phyloP scores from a whole-genome alignment of 53 echinoderm and acorn worm species.

The Temnopleurus reevesii region DNA sequence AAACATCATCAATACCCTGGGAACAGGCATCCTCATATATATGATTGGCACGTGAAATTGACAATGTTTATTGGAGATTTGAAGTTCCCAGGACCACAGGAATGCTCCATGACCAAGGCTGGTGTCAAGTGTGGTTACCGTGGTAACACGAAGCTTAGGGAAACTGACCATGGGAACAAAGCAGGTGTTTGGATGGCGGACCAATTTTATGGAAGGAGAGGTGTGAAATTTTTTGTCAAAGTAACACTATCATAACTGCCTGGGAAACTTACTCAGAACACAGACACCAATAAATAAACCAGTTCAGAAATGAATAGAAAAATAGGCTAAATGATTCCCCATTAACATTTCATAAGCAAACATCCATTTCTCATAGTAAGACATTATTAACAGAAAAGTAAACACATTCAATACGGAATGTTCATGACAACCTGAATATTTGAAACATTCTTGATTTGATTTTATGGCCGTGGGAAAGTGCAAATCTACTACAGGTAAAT shows the following conservation, averaged over 20 bases:
- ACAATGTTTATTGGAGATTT: neutral
- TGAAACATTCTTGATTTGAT: neutral
- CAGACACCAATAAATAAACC: no score
- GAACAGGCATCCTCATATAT: conserved; percentile 8
- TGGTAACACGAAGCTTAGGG: neutral
- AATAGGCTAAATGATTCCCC: no score
- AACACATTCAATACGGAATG: no score
- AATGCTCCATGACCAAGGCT: neutral
- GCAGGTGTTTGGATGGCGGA: neutral
- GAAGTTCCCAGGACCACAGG: conserved; percentile 7
- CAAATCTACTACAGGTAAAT: neutral
- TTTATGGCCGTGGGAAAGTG: neutral
- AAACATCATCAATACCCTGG: conserved; percentile 12
- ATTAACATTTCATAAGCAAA: neutral
- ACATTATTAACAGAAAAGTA: no score
- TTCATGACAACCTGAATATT: neutral
- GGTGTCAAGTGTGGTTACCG: conserved; percentile 1
- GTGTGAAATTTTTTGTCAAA: no score
- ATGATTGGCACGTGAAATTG: conserved; percentile 29
- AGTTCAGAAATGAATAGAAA: no score
- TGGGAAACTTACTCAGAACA: no score
- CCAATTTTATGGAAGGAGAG: no score
- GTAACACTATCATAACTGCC: no score
- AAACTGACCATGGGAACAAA: conserved; percentile 22
- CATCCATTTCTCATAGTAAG: neutral